These are phyloP conservation scores for Pentalonia nigronervosa DNA, from an alignment of 1,140 invertebrate genomes.

Conservation along the genomic window DNA sequence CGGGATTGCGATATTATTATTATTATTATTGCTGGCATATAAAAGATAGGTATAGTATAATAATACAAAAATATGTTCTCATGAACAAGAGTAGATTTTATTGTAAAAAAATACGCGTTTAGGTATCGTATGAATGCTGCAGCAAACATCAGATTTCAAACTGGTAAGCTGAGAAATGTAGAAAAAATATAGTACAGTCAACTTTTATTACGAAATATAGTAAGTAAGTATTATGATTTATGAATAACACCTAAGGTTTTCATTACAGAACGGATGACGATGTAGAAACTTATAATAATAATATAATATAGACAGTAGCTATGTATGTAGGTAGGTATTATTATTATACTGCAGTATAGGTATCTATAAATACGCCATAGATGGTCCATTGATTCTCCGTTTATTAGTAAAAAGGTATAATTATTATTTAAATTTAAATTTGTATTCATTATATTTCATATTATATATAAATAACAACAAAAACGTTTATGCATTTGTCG, in stretches of 20 bases:
- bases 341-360: no score
- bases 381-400: no score
- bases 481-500: background rate
- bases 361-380: no score
- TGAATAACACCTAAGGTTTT: conserved; percentile 3
- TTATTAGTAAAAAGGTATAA: no score
- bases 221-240: background rate
- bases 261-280: background rate
- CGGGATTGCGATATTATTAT: background rate
- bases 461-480: background rate
- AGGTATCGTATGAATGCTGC: conserved; percentile 17
- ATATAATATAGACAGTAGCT: background rate
- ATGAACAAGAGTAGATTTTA: conserved; percentile 10
- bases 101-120: conserved; percentile 10
- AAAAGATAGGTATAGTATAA: background rate
- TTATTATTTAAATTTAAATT: no score
- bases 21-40: background rate
- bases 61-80: background rate
- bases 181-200: background rate
- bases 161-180: conserved; percentile 3
- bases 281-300: background rate
- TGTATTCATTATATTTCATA: background rate
- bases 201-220: background rate
- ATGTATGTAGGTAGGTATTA: background rate
- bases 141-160: conserved; percentile 9